phyloP scores from a whole-genome alignment of 2,113 vertebrate genomes.

The Anthoscopus minutus region DNA sequence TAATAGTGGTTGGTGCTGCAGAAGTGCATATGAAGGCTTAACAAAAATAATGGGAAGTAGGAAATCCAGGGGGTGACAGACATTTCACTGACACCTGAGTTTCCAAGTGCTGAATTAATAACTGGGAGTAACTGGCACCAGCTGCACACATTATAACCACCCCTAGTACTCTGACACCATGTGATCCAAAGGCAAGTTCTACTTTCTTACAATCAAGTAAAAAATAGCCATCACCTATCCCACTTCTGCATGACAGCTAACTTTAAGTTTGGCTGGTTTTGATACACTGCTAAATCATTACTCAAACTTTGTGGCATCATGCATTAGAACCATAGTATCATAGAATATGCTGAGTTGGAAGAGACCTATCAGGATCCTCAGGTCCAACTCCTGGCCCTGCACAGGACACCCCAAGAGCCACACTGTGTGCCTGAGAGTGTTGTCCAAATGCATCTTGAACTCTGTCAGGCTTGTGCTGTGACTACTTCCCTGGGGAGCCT shows the following conservation, averaged over 20 bases:
- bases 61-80: not conserved
- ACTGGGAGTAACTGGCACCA: not conserved
- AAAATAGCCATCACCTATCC: not conserved
- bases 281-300: conserved; percentile 4
- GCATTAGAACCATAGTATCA: not conserved
- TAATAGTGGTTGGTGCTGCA: conserved; percentile 11
- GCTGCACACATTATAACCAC: not conserved
- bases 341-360: not conserved
- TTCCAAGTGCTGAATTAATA: not conserved
- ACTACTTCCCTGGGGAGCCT: not conserved
- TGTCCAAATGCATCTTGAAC: not conserved
- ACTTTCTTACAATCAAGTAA: not conserved
- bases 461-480: not conserved
- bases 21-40: not conserved
- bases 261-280: conserved; percentile 16
- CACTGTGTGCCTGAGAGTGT: not conserved
- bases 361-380: not conserved
- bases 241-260: not conserved
- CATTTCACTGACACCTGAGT: not conserved
- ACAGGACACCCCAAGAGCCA: not conserved
- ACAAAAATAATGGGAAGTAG: not conserved
- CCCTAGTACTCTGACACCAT: not conserved
- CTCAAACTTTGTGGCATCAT: not conserved
- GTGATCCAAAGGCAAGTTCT: conserved; percentile 41
- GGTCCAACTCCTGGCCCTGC: not conserved